Conservation (phyloP, 2,797 vertebrate genomes). For the Emys orbicularis region DNA sequence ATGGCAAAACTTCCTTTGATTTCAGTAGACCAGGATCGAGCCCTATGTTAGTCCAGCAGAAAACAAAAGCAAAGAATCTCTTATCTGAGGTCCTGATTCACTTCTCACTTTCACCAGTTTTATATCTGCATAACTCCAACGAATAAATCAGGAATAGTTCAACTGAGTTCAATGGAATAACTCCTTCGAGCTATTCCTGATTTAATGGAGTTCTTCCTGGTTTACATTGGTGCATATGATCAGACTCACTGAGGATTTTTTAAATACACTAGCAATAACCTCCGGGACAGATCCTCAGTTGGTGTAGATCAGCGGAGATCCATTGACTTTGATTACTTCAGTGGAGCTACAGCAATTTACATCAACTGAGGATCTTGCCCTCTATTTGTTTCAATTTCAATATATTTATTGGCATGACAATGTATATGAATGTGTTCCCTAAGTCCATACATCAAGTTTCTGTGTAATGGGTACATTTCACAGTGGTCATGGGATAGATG, state of each 20-base stretch:
- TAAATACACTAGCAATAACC: neutral
- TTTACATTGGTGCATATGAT: neutral
- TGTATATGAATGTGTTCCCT: conserved; percentile 3
- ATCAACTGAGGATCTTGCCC: conserved; percentile 14
- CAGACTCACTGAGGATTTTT: conserved; percentile 16
- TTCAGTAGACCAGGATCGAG: neutral
- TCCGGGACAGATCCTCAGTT: conserved; percentile 12
- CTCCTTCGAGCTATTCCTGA: neutral
- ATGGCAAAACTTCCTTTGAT: neutral
- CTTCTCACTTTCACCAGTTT: neutral
- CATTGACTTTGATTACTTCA: conserved; percentile 36
- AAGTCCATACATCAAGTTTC: neutral
- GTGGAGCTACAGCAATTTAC: conserved; percentile 26
- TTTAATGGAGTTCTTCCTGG: conserved; percentile 45
- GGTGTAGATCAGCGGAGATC: conserved; percentile 52
- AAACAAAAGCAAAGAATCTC: neutral
- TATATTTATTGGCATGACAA: conserved; percentile 26
- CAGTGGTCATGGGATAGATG: neutral
- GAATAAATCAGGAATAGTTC: conserved; percentile 16
- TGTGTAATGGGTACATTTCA: neutral
- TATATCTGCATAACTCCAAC: neutral
- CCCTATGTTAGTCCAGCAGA: neutral
- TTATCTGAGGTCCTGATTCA: neutral
- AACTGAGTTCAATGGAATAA: conserved; percentile 8
- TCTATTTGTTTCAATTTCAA: conserved; percentile 46